Evolutionary conservation across 2,113 vertebrate genomes (phyloP).

Genomic region (Thunnus thynnus): DNA sequence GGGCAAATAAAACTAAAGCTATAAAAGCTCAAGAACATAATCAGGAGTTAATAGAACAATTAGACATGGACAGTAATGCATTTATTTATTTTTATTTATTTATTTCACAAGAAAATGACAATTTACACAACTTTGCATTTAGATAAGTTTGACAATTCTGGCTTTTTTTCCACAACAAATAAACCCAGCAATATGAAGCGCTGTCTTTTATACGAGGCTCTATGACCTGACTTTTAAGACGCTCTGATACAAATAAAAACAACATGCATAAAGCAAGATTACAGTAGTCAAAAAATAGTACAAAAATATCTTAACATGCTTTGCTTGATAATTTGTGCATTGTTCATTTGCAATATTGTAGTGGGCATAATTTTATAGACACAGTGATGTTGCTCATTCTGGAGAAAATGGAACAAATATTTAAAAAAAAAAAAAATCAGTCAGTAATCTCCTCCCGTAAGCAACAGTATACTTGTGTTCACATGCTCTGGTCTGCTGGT

Average conservation of each 20-base stretch:
- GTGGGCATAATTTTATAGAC: slow-evolving; percentile 1
- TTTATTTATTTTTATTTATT: slow-evolving; percentile 7
- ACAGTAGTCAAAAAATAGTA: slow-evolving; percentile 50
- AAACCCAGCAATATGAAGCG: slow-evolving; percentile 26
- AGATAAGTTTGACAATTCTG: slow-evolving; percentile 1
- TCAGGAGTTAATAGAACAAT: neutral
- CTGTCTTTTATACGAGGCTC: slow-evolving; percentile 18
- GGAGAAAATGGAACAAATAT: neutral
- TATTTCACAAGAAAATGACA: slow-evolving; percentile 29
- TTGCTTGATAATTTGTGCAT: slow-evolving; percentile 27
- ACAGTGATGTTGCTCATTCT: too few species aligned
- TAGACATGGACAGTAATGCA: slow-evolving; percentile 10
- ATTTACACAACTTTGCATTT: slow-evolving; percentile 9
- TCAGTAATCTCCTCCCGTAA: neutral
- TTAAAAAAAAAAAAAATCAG: neutral
- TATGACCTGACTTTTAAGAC: neutral
- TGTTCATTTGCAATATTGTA: slow-evolving; percentile 39
- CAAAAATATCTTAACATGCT: slow-evolving; percentile 71
- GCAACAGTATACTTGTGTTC: slow-evolving; percentile 12
- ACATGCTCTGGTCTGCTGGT: slow-evolving; percentile 14
- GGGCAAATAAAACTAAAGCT: too few species aligned
- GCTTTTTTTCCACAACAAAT: slow-evolving; percentile 33
- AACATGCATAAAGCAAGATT: slow-evolving; percentile 45
- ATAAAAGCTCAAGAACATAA: neutral
- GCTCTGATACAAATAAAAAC: slow-evolving; percentile 48